A percentile compares a stretch with the other conserved stretches of the same genome.
These are phyloP conservation scores for Chiridota heheva DNA, from an alignment of 35 echinoderm and acorn worm genomes.

Conservation along the genomic window DNA sequence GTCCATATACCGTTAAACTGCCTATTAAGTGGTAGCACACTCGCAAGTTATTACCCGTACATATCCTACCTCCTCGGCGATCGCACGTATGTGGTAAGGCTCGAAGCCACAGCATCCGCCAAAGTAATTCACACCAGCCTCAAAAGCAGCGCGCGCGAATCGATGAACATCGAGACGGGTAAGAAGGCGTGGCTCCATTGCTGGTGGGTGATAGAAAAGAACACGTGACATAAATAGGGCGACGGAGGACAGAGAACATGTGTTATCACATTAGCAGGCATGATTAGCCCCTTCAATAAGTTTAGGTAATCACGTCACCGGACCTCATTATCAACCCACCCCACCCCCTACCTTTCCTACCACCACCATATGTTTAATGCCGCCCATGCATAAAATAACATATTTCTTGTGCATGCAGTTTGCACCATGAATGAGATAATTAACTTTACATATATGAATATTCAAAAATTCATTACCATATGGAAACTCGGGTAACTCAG, in stretches of 20 bases:
- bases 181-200: slow-evolving; percentile 74
- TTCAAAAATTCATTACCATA: slow-evolving; percentile 49
- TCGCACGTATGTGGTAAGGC: slow-evolving; percentile 81
- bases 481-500: slow-evolving; percentile 64
- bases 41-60: no score
- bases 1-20: no score
- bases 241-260: not conserved
- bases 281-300: not conserved
- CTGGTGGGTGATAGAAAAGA: slow-evolving; percentile 4
- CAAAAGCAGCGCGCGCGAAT: slow-evolving; percentile 74
- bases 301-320: not conserved
- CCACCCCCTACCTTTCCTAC: not conserved
- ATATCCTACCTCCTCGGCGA: slow-evolving; percentile 88
- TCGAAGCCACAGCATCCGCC: slow-evolving; percentile 96
- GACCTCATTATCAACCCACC: not conserved
- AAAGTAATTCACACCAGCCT: slow-evolving; percentile 76
- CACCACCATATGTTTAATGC: not conserved
- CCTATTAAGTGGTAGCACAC: no score
- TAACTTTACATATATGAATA: not conserved
- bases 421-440: no score
- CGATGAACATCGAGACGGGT: slow-evolving; percentile 67
- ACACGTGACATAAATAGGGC: not conserved
- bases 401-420: no score
- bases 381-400: no score
- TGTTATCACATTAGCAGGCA: not conserved